Base-by-base conservation (phyloP, 2,113 vertebrate species). In the Phaethornis superciliosus region DNA sequence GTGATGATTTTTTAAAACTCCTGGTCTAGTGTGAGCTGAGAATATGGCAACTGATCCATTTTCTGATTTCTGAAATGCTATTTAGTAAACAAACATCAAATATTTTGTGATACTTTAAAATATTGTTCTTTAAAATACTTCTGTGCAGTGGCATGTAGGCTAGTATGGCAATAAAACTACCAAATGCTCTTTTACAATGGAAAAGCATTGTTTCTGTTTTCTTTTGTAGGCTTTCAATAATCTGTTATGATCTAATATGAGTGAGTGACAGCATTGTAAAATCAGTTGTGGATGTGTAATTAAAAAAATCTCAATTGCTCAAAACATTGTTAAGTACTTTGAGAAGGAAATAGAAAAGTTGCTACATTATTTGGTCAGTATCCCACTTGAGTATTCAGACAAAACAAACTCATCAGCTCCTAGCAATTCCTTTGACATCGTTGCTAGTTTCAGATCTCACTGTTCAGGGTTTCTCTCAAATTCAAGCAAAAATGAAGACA, bases 1-100 rank as follows among this genome's bases (percentile, higher is more conserved):
- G 99, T 98, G 97, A 93, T 94, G 21, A 42, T 72, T 17, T 80
- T 46, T 62, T 33, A 9, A 15, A 30, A 30, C 62, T 33, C 2
- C 1, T 52, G 8, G 3, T 40, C 76, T 89, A 18, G 1, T 28
- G 3, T 8, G 16, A 67, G n/a, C 74, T 90, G 24, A 27, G 23
- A 59, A 0, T 7, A 1, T 33, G 17, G 1, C 51, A 49, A 0
- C 47, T 63, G 26, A 10, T 40, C 54, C 70, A 12, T 22, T 6
- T 47, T 46, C n/a, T 62, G 46, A 15, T 33, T 71, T 62, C 33
- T 68, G 10, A 58, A 44, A 11, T 33, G 1, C 21, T 44, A 2
- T 10, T 22, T 46, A 63, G 23, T 33, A 12, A 71, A 54, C 1
- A 33, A 54, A n/a, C 21, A 24, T 23, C 28, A 44, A 19, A 12